phyloP scores from a whole-genome alignment of 1,140 invertebrate genomes.

The Chironomus tepperi region DNA sequence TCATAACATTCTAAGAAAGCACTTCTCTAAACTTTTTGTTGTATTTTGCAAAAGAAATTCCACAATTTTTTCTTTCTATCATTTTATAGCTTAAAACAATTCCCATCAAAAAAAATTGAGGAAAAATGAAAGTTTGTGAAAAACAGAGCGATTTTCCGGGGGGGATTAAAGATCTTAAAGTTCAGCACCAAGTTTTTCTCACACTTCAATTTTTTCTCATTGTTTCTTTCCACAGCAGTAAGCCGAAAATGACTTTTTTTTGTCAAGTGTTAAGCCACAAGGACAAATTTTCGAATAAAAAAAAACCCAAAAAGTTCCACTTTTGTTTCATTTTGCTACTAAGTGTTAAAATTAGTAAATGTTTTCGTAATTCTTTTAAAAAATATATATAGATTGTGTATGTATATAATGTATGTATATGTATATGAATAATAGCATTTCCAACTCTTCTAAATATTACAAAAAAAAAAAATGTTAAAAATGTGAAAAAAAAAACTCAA shows the following conservation, averaged over 20 bases:
- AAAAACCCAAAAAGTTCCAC: background rate
- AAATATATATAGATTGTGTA: background rate
- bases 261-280: background rate
- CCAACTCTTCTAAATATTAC: background rate
- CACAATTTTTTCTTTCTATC: background rate
- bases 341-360: background rate
- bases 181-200: background rate
- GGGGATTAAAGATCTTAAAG: slow-evolving; percentile 11
- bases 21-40: too few relatives aligned
- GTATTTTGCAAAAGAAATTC: background rate
- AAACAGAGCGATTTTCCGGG: slow-evolving; percentile 15
- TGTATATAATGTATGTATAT: background rate
- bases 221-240: background rate
- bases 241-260: background rate
- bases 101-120: background rate
- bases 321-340: background rate
- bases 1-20: too few relatives aligned
- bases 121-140: background rate
- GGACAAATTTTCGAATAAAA: background rate
- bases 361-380: background rate
- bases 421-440: background rate
- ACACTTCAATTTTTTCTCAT: background rate
- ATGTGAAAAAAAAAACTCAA: background rate
- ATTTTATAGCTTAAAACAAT: background rate
- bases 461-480: background rate